Base-by-base conservation (phyloP, 2,888 invertebrate genomes). In the Eupithecia vulgata region DNA sequence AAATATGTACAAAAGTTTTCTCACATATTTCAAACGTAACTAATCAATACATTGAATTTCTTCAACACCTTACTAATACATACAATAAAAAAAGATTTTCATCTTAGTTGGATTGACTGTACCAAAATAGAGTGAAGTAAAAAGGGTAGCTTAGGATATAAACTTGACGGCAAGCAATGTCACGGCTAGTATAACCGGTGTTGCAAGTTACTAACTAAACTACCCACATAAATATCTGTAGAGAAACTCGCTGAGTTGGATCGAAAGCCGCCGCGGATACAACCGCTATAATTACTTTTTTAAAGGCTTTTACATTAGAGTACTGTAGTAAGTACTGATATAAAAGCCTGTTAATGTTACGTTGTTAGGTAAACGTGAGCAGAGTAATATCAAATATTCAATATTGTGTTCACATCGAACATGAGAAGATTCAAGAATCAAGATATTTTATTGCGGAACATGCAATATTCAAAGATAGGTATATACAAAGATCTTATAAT, bases 101-200 rank as follows among this genome's bases (percentile, higher is more conserved):
- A 37, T 37, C 7, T 37, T 45, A 13, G 59, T 61, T 61, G 21
- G 30, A 34, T 30, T 17, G 61, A 34, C 17, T 61, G 15, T 57
- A 57, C 21, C 45, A 34, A 21, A n/a, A 40, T 21, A n/a, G 34
- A n/a, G 5, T 12, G 34, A n/a, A 21, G 45, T 61, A 69, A 69
- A 69, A 69, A 69, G 42, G 40, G 59, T 45, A 52, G 66, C 71
- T 68, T 52, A 62, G 52, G 42, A 65, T 37, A 61, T 72, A 68
- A 70, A 59, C 59, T 40, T 45, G 42, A 13, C 37, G 62, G 68
- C 69, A 70, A 68, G 78, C 81, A 86, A 87, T 86, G 86, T 84
- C 85, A 87, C 74, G 83, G 85, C 79, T 77, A 76, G 81, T 70
- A 80, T 81, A 86, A 89, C 90, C 83, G 82, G 90, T 89, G 83